These are phyloP conservation scores for Myanophis thanlyinensis DNA, from an alignment of 2,113 vertebrate species.

Conservation along the genomic window DNA sequence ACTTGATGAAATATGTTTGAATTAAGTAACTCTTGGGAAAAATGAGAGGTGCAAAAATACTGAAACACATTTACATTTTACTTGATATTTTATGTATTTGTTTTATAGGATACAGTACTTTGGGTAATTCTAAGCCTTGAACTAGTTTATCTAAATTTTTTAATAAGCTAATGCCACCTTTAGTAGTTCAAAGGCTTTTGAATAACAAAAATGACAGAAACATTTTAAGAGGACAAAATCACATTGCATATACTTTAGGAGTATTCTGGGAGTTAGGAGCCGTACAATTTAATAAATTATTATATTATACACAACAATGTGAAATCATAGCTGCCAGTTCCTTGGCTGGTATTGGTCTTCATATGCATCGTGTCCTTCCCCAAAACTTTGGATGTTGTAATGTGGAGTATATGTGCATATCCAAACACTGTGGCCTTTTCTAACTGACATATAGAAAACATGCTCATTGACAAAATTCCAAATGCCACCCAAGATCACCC, in stretches of 20 bases:
- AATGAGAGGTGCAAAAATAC: neutral
- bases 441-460: neutral
- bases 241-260: neutral
- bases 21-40: neutral
- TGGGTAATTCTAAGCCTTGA: neutral
- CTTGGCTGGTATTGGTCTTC: neutral
- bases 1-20: neutral
- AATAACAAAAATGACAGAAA: neutral
- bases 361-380: neutral
- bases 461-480: neutral
- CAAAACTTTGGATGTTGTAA: neutral
- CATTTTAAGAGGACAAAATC: neutral
- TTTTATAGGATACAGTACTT: neutral
- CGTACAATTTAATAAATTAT: neutral
- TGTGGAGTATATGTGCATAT: neutral
- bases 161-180: neutral
- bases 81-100: neutral
- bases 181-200: neutral
- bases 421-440: neutral
- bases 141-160: neutral
- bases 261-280: neutral
- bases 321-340: neutral
- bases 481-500: neutral
- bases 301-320: neutral
- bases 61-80: neutral